Conservation (phyloP, 2,888 invertebrate species). For the Drosophila maculinotata region DNA sequence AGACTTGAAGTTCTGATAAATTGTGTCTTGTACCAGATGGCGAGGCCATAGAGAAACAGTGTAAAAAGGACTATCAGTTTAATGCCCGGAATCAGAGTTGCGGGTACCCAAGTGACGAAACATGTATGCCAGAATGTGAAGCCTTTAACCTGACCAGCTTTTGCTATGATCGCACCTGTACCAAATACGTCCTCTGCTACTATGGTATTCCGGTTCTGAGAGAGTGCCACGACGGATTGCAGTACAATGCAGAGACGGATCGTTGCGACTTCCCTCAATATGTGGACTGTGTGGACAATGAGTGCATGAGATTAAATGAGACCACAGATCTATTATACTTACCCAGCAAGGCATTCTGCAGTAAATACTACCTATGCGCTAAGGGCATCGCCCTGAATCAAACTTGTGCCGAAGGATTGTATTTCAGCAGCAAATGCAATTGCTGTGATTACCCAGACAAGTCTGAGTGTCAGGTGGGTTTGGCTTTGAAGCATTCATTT, state of each 20-base stretch:
- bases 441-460: slow-evolving; percentile 75
- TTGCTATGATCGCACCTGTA: slow-evolving; percentile 79
- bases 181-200: slow-evolving; percentile 81
- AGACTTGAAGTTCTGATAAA: background rate
- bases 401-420: slow-evolving; percentile 70
- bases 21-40: slow-evolving; percentile 36
- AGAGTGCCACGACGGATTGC: slow-evolving; percentile 78
- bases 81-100: slow-evolving; percentile 67
- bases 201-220: slow-evolving; percentile 68
- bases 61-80: slow-evolving; percentile 58
- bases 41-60: slow-evolving; percentile 48
- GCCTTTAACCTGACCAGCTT: slow-evolving; percentile 56
- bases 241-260: slow-evolving; percentile 79
- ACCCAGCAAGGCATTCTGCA: slow-evolving; percentile 73
- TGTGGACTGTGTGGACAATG: slow-evolving; percentile 81
- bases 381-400: slow-evolving; percentile 62
- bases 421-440: slow-evolving; percentile 68
- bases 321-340: slow-evolving; percentile 69
- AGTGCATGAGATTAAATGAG: slow-evolving; percentile 72
- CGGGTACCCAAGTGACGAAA: background rate
- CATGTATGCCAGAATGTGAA: slow-evolving; percentile 58
- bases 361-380: slow-evolving; percentile 77
- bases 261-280: slow-evolving; percentile 82
- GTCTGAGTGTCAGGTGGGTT: slow-evolving; percentile 73
- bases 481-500: background rate